Base-by-base conservation (phyloP, 2,797 vertebrate genomes). In the Neopelma chrysocephalum region DNA sequence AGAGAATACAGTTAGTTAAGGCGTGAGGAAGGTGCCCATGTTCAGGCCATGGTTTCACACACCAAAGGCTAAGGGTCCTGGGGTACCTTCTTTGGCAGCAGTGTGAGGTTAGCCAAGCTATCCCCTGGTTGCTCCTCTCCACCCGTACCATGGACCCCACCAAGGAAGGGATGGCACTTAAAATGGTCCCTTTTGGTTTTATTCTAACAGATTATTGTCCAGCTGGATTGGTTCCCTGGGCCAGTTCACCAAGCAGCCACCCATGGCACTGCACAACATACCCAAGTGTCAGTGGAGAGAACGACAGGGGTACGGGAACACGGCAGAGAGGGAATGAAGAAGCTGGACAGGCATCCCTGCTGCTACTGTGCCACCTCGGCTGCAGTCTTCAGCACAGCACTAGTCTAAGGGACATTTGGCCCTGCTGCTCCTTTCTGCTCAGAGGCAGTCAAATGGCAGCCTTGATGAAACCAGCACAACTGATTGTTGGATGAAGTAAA, bases 21-120 rank as follows among this genome's bases (percentile, higher is more conserved):
- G 15, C 1, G 0, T 20, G 47, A 83, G 58, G 68, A 81, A 85
- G 57, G 32, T 43, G n/a, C 45, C 75, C 0, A 0, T 12, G 1
- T 60, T 69, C 36, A 45, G 31, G 31, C 48, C 62, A 36, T 32
- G 42, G 14, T 60, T 94, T 87, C 82, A 60, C 1, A 1, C 7
- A 12, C n/a, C 47, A 69, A 48, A 95, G 32, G 26, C 80, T 64
- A n/a, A 58, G 51, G 36, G 25, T 47, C 1, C 0, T 45, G 31
- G 3, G 3, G 14, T 18, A 3, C 15, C 29, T 26, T 40, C 42
- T 82, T 26, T 66, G 51, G 38, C 62, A 89, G 83, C 43, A 79
- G n/a, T 0, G 0, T 0, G 2, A n/a, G 25, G 15, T 70, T 48
- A 79, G 23, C 25, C 70, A 72, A 50, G 54, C 12, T 0, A 1